Base-by-base conservation (phyloP, 2,113 vertebrate genomes). In the Theropithecus gelada region DNA sequence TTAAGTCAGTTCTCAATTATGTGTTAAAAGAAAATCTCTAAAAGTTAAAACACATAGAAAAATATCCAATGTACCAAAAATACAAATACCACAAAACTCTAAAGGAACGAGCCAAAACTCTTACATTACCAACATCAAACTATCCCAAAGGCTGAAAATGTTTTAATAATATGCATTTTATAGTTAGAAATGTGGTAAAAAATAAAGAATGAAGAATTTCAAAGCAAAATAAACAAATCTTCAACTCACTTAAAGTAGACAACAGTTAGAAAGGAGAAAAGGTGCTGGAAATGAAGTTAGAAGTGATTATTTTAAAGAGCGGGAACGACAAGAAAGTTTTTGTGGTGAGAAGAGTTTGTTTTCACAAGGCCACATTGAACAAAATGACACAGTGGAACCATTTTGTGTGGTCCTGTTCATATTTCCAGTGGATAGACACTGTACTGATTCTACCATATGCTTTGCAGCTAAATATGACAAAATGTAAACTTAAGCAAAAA, bases 321-420 rank as follows among this genome's bases (percentile, higher is more conserved):
- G 90, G 97, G 97, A 98, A 98, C 89, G 98, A 98, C 98, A 99
- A 98, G 97, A 95, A 95, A 97, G 97, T 98, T 98, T 98, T 96
- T 98, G 98, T 98, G 97, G 98, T 92, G 88, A 97, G 96, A 94
- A 88, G 52, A 98, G 97, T 98, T 98, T 98, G 98, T 98, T 98
- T 99, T 98, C 90, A 35, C 91, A 97, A 98, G 98, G 97, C 96
- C 97, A 96, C 95, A 98, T 32, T 98, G 98, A 98, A 98, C 96
- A 91, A 97, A 98, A 98, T 98, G 98, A 98, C 98, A 99, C 96
- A 98, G 98, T 98, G 97, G 98, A 98, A 97, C 95, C 97, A 89
- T 98, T 98, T 98, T 99, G 98, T 98, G 98, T 99, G 98, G 98
- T 99, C 98, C 98, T 93, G 96, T 93, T 98, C 98, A 59, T 98